Evolutionary conservation across 2,888 invertebrate genomes (phyloP), one percentile per base, ranked within the genome.

Genomic region (Strigamia maritima): DNA sequence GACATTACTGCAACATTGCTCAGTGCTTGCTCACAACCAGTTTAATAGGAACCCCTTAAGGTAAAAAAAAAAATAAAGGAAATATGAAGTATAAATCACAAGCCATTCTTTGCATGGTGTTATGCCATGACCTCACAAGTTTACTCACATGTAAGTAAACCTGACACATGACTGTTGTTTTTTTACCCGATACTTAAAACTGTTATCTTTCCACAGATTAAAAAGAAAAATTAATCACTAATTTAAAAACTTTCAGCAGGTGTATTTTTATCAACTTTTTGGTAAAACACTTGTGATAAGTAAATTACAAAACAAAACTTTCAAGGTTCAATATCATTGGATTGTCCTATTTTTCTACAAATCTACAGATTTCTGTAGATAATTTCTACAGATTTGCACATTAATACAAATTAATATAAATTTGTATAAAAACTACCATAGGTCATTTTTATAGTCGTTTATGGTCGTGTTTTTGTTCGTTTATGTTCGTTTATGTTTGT

Each of bases 71-170:
- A 28, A 28, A 49, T 24, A 28, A 70, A 28, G 28, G 24, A 70
- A 70, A 70, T 70, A 70, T 70, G 70, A 70, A 70, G 70, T 70
- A 70, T 70, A 70, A 70, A 70, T 70, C 70, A 70, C 70, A 70
- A 1, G 28, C 70, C 70, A 8, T n/a, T 60, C 16, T 28, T 70
- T 70, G 70, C 70, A 70, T 70, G 70, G 70, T 70, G 24, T 70
- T 70, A 70, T 70, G 70, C 26, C 70, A 14, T 70, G 24, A 70
- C 54, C 54, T 54, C 54, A 19, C 54, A 54, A 54, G 19, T 54
- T 54, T 54, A 54, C 54, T 54, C 19, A 19, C 35, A 35, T 35
- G 35, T 35, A 35, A 0, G 35, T 35, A 35, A 8, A 54, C 54
- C 54, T 54, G 54, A 22, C 54, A 54, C 54, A 54, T 54, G 54